These are phyloP conservation scores for Pandion haliaetus DNA, from an alignment of 2,113 vertebrate genomes.

Conservation along the genomic window DNA sequence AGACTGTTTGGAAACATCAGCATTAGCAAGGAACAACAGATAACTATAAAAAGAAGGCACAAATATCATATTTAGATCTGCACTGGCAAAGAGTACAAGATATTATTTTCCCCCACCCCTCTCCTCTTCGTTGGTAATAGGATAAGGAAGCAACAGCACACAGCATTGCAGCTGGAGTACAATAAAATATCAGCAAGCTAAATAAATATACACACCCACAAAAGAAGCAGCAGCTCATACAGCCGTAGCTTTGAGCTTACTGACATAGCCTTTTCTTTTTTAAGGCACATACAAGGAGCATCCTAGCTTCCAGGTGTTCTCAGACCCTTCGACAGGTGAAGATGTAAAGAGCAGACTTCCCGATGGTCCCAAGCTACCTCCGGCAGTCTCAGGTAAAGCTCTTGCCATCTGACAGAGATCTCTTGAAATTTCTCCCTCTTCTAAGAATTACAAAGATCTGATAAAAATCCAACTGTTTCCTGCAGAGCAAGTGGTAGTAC, in stretches of 20 bases:
- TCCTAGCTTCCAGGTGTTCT: neutral
- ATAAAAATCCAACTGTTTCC: neutral
- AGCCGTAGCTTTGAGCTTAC: neutral
- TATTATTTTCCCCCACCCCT: neutral
- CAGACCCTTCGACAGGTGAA: neutral
- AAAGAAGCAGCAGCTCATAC: neutral
- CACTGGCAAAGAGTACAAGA: neutral
- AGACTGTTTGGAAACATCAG: neutral
- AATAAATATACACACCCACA: neutral
- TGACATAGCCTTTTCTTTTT: neutral
- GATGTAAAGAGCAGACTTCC: neutral
- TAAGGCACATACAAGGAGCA: neutral
- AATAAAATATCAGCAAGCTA: neutral
- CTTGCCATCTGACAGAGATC: neutral
- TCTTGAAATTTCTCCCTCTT: neutral
- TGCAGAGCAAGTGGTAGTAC: neutral
- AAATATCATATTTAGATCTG: neutral
- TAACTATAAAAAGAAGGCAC: neutral
- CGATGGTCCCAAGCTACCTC: neutral
- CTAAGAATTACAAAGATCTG: neutral
- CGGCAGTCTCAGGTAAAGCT: neutral
- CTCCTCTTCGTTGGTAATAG: neutral
- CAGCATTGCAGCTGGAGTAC: neutral
- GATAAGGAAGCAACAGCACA: neutral
- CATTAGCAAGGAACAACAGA: neutral